Evolutionary conservation across 2,888 invertebrate species (phyloP), one percentile per base, ranked within the genome.

Genomic region (Willowsia nigromaculata): DNA sequence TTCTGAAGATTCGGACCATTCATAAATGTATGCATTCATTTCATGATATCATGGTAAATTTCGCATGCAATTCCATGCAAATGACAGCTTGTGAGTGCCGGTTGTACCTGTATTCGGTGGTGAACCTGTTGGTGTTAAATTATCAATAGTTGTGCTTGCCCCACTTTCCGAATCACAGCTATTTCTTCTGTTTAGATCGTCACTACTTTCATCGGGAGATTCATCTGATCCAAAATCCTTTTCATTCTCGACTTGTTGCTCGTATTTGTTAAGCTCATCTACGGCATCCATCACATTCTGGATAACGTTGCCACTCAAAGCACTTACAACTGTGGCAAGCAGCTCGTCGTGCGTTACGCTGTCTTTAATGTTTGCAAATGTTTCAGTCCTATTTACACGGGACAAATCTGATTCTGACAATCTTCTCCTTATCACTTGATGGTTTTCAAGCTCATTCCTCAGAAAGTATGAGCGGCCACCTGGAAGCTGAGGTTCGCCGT

Each of bases 381-480:
- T 97, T 90, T 96, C 96, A 92, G 96, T 96, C 93, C 96, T 96
- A 93, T 97, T 97, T 91, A 97, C 97, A 59, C 96, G 95, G 89
- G 96, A 95, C 65, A 97, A 94, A 94, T 97, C 97, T 0, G 96
- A 96, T 92, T 97, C 97, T 0, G 97, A 97, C 25, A 83, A 65
- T 50, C 91, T 83, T 84, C 92, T 90, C 76, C n/a, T 84, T n/a
- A 68, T 25, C 65, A 53, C 43, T 15, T 33, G 53, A 1, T 95
- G 82, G 93, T 92, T 93, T n/a, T 94, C 4, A 18, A 7, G 11
- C 9, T 27, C 27, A 3, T 22, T 18, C 6, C 27, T 50, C n/a
- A 76, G 9, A 50, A 30, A 50, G n/a, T 76, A 53, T 30, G 76
- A 53, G 13, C 27, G 30, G 1, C 50, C 53, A 15, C 50, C 53